These are phyloP conservation scores for Trichonephila clavata DNA, from an alignment of 1,140 invertebrate species.

Conservation along the genomic window DNA sequence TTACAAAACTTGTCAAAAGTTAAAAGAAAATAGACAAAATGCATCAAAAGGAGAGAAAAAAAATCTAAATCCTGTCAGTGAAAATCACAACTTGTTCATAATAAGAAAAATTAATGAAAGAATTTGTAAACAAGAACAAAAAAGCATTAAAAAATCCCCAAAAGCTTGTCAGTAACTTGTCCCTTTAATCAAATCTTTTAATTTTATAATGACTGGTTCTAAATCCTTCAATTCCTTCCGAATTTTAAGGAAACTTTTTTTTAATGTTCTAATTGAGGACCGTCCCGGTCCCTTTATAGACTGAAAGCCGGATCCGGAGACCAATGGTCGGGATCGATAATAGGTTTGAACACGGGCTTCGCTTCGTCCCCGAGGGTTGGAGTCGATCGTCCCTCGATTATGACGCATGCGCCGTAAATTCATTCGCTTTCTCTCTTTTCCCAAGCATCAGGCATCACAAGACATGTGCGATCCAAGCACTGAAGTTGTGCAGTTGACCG, in stretches of 20 bases:
- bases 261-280: not conserved
- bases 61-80: too few relatives aligned
- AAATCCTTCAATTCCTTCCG: not conserved
- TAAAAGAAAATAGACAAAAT: too few relatives aligned
- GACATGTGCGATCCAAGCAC: constrained; percentile 57
- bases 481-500: not conserved
- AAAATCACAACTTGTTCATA: too few relatives aligned
- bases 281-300: not conserved
- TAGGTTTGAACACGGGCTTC: constrained; percentile 57
- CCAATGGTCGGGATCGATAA: constrained; percentile 66
- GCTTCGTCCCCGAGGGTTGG: constrained; percentile 47
- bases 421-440: constrained; percentile 25
- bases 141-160: too few relatives aligned
- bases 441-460: constrained; percentile 46
- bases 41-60: too few relatives aligned
- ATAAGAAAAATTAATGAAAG: too few relatives aligned
- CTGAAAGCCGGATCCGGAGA: constrained; percentile 7
- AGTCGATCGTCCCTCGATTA: constrained; percentile 70
- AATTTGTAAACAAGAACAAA: too few relatives aligned
- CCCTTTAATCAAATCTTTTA: too few relatives aligned
- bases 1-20: too few relatives aligned
- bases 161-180: too few relatives aligned
- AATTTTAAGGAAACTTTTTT: not conserved
- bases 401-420: constrained; percentile 51
- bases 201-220: not conserved